Evolutionary conservation across 2,113 vertebrate genomes (phyloP).

Genomic region (Galemys pyrenaicus): DNA sequence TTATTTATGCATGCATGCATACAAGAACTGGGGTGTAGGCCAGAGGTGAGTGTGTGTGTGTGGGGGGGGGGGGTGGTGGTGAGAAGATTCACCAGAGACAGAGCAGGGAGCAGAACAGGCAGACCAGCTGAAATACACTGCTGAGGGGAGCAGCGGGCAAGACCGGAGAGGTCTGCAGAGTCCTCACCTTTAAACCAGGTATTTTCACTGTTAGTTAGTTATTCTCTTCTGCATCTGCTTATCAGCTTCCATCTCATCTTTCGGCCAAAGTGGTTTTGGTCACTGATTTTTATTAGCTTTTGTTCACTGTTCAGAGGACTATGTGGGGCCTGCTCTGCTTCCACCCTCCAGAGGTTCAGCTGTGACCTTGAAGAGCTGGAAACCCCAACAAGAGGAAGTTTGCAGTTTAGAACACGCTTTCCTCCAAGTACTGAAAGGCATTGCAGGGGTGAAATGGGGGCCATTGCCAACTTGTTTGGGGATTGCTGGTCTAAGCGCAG

Average conservation of each 20-base stretch:
- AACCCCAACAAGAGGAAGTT: not conserved
- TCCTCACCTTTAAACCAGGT: fast-evolving
- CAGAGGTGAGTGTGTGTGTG: too few relatives aligned
- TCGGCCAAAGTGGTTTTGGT: not conserved
- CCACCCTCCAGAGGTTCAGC: not conserved
- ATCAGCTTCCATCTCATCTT: slow-evolving; percentile 7
- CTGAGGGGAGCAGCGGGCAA: too few relatives aligned
- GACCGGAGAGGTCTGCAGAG: too few relatives aligned
- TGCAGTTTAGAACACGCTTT: too few relatives aligned
- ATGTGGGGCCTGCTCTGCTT: not conserved
- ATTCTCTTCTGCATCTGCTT: not conserved
- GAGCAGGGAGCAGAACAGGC: too few relatives aligned
- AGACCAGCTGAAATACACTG: too few relatives aligned
- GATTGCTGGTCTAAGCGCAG: not conserved
- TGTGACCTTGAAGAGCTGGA: slow-evolving; percentile 49
- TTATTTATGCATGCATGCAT: too few relatives aligned
- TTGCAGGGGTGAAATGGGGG: not conserved
- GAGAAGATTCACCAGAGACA: too few relatives aligned
- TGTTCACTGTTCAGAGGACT: slow-evolving; percentile 12
- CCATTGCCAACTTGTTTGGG: not conserved
- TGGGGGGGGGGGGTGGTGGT: too few relatives aligned
- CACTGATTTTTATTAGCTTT: slow-evolving; percentile 60
- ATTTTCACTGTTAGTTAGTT: not conserved
- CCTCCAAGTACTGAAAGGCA: too few relatives aligned
- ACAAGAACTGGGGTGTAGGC: too few relatives aligned